Percentiles rank a stretch among this genome's conserved stretches.
Conservation (phyloP, 2,113 vertebrate species). For the Pachyramphus minor region DNA sequence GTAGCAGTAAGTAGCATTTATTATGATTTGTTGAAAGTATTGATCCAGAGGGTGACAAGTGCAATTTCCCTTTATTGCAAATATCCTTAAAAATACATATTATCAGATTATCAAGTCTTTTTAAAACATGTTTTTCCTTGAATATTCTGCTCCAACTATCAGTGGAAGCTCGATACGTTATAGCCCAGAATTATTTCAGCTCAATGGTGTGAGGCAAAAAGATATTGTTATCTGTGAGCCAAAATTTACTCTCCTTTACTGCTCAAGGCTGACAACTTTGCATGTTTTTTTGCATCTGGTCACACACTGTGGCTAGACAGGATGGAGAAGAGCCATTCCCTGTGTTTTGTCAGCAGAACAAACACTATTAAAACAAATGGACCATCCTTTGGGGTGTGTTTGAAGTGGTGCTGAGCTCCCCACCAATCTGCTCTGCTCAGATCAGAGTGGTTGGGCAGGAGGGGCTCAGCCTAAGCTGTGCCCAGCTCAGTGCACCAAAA, state of each 20-base stretch:
- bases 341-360: neutral
- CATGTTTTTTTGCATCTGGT: neutral
- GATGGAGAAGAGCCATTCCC: neutral
- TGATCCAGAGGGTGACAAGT: conserved; percentile 58
- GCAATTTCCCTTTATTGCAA: neutral
- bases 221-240: neutral
- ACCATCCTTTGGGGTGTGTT: neutral
- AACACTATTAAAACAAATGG: neutral
- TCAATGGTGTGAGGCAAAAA: neutral
- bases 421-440: rapidly evolving
- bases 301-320: neutral
- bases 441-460: neutral
- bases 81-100: conserved; percentile 39
- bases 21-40: conserved; percentile 63
- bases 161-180: neutral
- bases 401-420: neutral
- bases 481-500: neutral
- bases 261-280: neutral
- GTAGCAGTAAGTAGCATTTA: conserved; percentile 61
- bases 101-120: conserved; percentile 22
- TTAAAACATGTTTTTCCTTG: neutral
- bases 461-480: neutral
- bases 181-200: neutral
- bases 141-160: neutral
- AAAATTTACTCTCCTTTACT: neutral